Conservation (phyloP, 1,140 invertebrate species). For the Delia radicum region DNA sequence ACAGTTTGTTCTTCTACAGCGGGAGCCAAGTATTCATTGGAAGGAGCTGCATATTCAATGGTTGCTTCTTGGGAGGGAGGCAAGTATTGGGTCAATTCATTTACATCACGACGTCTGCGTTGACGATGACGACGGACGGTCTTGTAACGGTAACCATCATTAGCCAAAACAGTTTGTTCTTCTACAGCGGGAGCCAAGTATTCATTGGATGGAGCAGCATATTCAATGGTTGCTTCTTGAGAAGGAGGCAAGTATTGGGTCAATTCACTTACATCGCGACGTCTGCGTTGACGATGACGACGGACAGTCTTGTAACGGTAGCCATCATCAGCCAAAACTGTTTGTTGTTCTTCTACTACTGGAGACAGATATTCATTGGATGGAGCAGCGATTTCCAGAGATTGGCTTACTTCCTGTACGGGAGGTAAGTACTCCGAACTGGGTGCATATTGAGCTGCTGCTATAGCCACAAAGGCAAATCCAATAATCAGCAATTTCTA, state of each 20-base stretch:
- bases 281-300: conserved; percentile 32
- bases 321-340: conserved; percentile 33
- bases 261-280: conserved; percentile 40
- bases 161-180: conserved; percentile 30
- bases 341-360: conserved; percentile 7
- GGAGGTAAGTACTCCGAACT: conserved; percentile 42
- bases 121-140: conserved; percentile 36
- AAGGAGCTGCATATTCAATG: conserved; percentile 24
- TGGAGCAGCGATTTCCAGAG: conserved; percentile 13
- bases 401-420: conserved; percentile 29
- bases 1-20: conserved; percentile 26
- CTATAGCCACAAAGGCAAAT: conserved; percentile 50
- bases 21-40: conserved; percentile 44
- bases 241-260: conserved; percentile 40
- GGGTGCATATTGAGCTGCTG: conserved; percentile 45
- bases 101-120: conserved; percentile 40
- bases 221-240: conserved; percentile 31
- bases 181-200: conserved; percentile 26
- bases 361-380: conserved; percentile 37
- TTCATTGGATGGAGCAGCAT: conserved; percentile 18
- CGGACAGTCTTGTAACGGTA: conserved; percentile 38
- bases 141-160: conserved; percentile 43
- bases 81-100: conserved; percentile 38
- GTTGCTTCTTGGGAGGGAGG: conserved; percentile 21
- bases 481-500: conserved; percentile 52